Percentiles rank a stretch among this genome's conserved stretches.
phyloP scores from a whole-genome alignment of 2,888 invertebrate species.

The Asteroscopus sphinx region DNA sequence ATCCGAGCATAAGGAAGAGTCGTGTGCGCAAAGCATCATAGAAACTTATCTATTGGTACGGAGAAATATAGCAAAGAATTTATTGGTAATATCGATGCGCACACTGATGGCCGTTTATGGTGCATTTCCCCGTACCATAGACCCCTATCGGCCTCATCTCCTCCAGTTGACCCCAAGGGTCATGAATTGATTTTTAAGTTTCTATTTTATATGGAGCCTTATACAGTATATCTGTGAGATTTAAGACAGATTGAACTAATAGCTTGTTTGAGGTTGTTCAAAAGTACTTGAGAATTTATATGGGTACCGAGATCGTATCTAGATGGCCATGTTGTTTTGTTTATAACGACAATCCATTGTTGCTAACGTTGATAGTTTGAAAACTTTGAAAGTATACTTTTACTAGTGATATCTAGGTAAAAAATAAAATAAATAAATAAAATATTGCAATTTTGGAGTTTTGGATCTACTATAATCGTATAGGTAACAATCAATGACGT shows the following conservation, averaged over 20 bases:
- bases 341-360: not conserved
- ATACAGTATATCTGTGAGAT: slow-evolving; percentile 46
- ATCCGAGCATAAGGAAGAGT: slow-evolving; percentile 68
- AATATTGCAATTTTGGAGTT: too few species aligned
- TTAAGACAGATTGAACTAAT: slow-evolving; percentile 48
- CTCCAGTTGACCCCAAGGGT: slow-evolving; percentile 75
- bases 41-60: slow-evolving; percentile 82
- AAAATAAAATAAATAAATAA: too few species aligned
- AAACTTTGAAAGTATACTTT: too few species aligned
- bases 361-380: too few species aligned
- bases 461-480: too few species aligned
- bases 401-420: too few species aligned
- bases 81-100: slow-evolving; percentile 84
- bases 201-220: slow-evolving; percentile 69
- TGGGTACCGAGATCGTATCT: slow-evolving; percentile 13
- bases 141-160: slow-evolving; percentile 73
- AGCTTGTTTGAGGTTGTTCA: slow-evolving; percentile 40
- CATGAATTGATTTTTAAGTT: slow-evolving; percentile 87
- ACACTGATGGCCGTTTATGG: slow-evolving; percentile 80
- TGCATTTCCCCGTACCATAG: slow-evolving; percentile 69
- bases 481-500: too few species aligned
- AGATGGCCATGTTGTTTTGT: not conserved
- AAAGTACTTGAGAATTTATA: slow-evolving; percentile 18
- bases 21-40: slow-evolving; percentile 71
- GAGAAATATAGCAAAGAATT: slow-evolving; percentile 81